A percentile compares a stretch with the other conserved stretches of the same genome.
These are phyloP conservation scores for Nannospalax galili DNA, from an alignment of 2,113 vertebrate genomes.

Conservation along the genomic window DNA sequence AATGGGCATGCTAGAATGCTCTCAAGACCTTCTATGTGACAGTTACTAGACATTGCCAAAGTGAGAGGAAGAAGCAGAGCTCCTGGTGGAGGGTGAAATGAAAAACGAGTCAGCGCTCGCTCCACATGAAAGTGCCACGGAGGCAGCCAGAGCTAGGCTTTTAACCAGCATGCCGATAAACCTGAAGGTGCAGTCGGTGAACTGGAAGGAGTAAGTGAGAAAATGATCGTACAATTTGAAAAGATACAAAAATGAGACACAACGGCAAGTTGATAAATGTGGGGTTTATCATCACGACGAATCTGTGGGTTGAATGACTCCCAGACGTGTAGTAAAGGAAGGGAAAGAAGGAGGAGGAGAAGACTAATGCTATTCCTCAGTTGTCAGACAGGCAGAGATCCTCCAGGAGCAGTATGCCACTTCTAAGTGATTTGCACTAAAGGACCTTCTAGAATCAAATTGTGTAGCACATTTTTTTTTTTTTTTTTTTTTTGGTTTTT, in stretches of 20 bases:
- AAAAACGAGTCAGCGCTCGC: not conserved
- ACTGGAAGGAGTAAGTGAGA: no score
- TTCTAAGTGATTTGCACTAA: not conserved
- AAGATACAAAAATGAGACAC: not conserved
- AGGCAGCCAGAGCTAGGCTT: not conserved
- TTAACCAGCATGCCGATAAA: no score
- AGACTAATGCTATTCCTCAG: not conserved
- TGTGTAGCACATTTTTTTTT: not conserved
- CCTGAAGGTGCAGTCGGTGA: no score
- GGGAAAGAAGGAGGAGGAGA: not conserved
- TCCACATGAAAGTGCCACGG: not conserved
- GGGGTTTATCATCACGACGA: not conserved
- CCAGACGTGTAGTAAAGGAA: not conserved
- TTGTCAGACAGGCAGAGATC: not conserved
- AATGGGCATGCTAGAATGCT: not conserved
- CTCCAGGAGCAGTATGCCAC: not conserved
- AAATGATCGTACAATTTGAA: no score
- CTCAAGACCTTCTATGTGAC: not conserved
- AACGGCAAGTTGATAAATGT: not conserved
- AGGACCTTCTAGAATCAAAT: not conserved
- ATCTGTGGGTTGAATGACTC: not conserved
- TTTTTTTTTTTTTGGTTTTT: no score
- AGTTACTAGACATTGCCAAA: not conserved
- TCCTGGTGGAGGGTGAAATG: not conserved
- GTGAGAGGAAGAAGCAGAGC: not conserved